Evolutionary conservation across 2,113 vertebrate genomes (phyloP).

Genomic region (Sander lucioperca): DNA sequence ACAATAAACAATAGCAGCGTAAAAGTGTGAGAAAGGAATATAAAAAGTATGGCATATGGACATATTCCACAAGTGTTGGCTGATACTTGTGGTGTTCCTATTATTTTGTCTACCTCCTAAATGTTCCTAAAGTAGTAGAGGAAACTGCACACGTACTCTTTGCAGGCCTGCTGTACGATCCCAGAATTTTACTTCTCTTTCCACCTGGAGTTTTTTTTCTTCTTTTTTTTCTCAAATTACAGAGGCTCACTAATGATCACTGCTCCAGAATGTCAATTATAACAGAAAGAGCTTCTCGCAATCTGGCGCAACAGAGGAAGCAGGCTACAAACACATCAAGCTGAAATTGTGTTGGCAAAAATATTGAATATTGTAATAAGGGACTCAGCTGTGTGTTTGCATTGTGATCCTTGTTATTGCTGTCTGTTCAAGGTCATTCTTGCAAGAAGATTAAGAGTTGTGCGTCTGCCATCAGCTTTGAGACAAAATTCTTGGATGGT

Average conservation of each 20-base stretch:
- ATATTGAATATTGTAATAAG: not conserved
- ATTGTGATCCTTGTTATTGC: not conserved
- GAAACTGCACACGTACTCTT: too few relatives aligned
- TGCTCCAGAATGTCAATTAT: slow-evolving; percentile 21
- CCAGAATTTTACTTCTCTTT: too few relatives aligned
- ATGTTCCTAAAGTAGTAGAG: too few relatives aligned
- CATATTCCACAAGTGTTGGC: too few relatives aligned
- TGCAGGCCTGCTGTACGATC: too few relatives aligned
- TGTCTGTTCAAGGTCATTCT: slow-evolving; percentile 12
- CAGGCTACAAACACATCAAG: not conserved
- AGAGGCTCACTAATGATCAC: too few relatives aligned
- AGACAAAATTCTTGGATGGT: not conserved
- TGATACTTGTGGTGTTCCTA: not conserved
- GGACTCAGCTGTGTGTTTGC: not conserved
- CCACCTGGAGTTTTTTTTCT: not conserved
- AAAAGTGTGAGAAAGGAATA: too few relatives aligned
- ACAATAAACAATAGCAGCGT: too few relatives aligned
- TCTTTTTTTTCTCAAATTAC: too few relatives aligned
- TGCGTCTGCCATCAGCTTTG: not conserved
- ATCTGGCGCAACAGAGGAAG: slow-evolving; percentile 39
- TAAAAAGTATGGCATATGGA: too few relatives aligned
- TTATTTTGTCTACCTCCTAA: not conserved
- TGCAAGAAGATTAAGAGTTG: not conserved
- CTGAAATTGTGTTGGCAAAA: not conserved
- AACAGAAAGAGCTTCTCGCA: slow-evolving; percentile 27